Evolutionary conservation across 2,888 invertebrate genomes (phyloP), one percentile per base, ranked within the genome.

Genomic region (Latrodectus hesperus): DNA sequence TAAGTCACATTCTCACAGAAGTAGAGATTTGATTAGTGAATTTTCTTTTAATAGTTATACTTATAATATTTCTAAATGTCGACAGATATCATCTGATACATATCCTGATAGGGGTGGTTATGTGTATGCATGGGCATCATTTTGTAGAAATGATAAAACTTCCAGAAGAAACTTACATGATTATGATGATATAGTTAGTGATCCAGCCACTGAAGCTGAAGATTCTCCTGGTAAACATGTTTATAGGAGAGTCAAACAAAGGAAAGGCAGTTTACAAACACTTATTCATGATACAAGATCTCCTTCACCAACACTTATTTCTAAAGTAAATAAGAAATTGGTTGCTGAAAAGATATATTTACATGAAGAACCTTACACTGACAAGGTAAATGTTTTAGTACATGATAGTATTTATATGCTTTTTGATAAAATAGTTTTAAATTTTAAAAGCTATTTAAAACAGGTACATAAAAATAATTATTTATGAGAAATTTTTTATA

Each of bases 281-380:
- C 77, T 84, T 1, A 80, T 88, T 65, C 84, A 82, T 49, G 77
- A 87, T 68, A 75, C 89, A 9, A 71, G 87, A 17, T 86, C 89
- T 9, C 77, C 84, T 9, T 90, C 90, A 17, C 78, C 84, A 8
- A 81, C 88, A 5, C 84, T 90, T 60, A 78, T 84, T 51, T 81
- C 79, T n/a, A 83, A 88, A 71, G 80, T 92, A 51, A 91, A 91
- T 65, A 77, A 84, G 12, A 92, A 92, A 89, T 90, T 92, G 78
- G 91, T 91, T 9, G 90, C 90, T n/a, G 92, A 92, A 83, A 91
- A 90, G 64, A 92, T 92, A 77, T 91, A 92, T 83, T 90, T 92
- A 12, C 91, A 91, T 26, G 89, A 90, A 73, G 91, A 91, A 84
- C 92, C 92, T 16, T 92, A 92, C 89, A 91, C 92, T 68, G 91